Percentiles rank a stretch among this genome's conserved stretches.
Conservation (phyloP, 2,113 vertebrate species). For the Delphinus delphis region DNA sequence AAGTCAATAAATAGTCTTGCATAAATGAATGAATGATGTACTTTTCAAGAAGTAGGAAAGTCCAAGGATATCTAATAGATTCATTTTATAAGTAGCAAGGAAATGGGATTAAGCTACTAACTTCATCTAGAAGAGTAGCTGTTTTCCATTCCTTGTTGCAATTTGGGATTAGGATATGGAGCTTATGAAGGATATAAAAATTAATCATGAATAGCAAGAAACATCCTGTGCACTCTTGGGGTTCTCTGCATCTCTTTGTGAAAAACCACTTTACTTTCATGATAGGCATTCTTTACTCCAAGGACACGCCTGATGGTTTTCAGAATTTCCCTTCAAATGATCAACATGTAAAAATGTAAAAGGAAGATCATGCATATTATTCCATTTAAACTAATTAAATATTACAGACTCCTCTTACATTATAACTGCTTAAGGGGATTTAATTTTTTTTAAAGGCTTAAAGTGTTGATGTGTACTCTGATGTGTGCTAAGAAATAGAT, state of each 20-base stretch:
- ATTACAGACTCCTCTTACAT: neutral
- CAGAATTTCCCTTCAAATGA: neutral
- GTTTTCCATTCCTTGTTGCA: neutral
- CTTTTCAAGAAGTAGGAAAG: neutral
- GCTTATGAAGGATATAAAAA: neutral
- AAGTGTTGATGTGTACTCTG: neutral
- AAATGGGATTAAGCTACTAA: neutral
- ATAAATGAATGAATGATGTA: neutral
- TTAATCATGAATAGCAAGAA: neutral
- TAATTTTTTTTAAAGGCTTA: conserved; percentile 8
- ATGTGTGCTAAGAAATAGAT: neutral
- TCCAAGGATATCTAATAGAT: neutral
- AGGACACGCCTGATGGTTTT: neutral
- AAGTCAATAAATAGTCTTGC: neutral
- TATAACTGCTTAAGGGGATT: neutral
- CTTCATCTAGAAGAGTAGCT: neutral
- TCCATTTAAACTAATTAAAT: neutral
- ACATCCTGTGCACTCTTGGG: neutral
- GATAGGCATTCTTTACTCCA: neutral
- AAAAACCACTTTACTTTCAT: neutral
- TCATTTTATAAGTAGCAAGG: neutral
- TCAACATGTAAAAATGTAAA: neutral
- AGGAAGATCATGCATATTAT: neutral
- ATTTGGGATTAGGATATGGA: neutral
- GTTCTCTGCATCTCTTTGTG: neutral